Evolutionary conservation across 2,113 vertebrate genomes (phyloP), one percentile per base, ranked within the genome.

Genomic region (Tauraco erythrolophus): DNA sequence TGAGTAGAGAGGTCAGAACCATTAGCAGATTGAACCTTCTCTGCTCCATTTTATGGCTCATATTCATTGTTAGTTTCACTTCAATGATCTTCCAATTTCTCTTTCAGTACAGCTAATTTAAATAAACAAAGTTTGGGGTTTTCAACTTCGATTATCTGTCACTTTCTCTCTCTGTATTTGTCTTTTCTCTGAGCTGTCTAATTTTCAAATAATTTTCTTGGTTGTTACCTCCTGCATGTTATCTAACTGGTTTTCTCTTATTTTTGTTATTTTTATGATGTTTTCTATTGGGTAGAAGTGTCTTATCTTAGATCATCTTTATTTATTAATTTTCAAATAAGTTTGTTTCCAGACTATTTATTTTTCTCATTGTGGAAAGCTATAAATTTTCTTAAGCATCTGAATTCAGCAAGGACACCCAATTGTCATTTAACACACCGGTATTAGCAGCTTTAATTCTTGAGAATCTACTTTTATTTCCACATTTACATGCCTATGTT

Each of bases 11-110:
- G 95, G 87, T 97, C 96, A 94, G 83, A 94, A 61, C 53, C 74
- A 93, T 97, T 95, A 97, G 94, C 87, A 96, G 92, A 91, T 37
- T 76, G 84, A 93, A 93, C 84, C 64, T 86, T 84, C 78, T 92
- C 58, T 69, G 27, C 70, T 80, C 75, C 0, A 0, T 56, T 94
- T 97, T 86, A 84, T 89, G 68, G 82, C 60, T 87, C 68, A 24
- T 61, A 71, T 70, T 71, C 89, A 65, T 92, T 86, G 78, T 91
- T 93, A 64, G 92, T 92, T 96, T 88, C 91, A 86, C 45, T 84
- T 85, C 53, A 90, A 5, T 2, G 75, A 69, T 53, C 93, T 85
- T 83, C 78, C 81, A 81, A 31, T 92, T 95, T 94, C 57, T 95
- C 53, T 90, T 90, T 94, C 48, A 69, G 39, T 65, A 25, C 30